Evolutionary conservation across 2,888 invertebrate species (phyloP), one percentile per base, ranked within the genome.

Genomic region (Meandrusa payeni): DNA sequence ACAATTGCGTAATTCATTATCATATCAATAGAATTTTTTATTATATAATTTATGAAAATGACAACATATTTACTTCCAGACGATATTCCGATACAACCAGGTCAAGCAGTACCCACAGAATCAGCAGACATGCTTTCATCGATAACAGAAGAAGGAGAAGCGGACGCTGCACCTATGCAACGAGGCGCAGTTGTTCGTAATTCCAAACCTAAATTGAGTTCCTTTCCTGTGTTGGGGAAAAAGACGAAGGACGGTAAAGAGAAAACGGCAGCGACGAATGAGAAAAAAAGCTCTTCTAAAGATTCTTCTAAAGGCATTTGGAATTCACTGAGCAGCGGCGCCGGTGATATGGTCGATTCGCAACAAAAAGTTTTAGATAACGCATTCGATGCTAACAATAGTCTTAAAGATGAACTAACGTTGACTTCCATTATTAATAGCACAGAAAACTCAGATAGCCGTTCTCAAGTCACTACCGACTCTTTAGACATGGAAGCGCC

Each of bases 51-150:
- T n/a, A n/a, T n/a, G n/a, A n/a, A n/a, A n/a, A n/a, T n/a, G n/a
- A n/a, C n/a, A n/a, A n/a, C n/a, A 24, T 9, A 3, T 13, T 26
- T 24, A n/a, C 7, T 34, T 37, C 2, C 88, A 95, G 96, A 96
- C 88, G 96, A 96, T 79, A 96, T 96, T 82, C 96, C 95, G 31
- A 96, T 96, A 63, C 95, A 95, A 89, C 90, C 91, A 32, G 90
- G 90, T 5, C 92, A 92, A 64, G 90, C 89, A 31, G 90, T 90
- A 42, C 82, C 89, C 5, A 75, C 80, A 2, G 92, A 92, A 41
- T 86, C 87, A 1, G 87, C 88, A 27, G 88, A 88, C 46, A 79
- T 90, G 60, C 78, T 93, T 22, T 89, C 92, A 29, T 91, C 93
- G 0, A 93, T 93, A 54, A 90, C 90, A 1, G 93, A 93, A 64